Base-by-base conservation (phyloP, 2,797 vertebrate species). In the Huso huso region DNA sequence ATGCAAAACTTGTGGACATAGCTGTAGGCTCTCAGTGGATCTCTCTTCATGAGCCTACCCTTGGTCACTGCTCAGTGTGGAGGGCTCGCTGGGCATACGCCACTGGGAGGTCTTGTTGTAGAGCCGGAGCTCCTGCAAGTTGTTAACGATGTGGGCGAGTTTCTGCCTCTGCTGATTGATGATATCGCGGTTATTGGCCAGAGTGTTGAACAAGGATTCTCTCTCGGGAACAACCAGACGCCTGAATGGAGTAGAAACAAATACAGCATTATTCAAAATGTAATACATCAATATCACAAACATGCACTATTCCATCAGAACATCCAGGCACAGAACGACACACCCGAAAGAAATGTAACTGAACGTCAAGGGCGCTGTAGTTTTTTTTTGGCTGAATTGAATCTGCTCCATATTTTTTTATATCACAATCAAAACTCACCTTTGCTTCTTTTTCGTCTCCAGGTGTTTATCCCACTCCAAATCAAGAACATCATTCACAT, bases 391-490 rank as follows among this genome's bases (percentile, higher is more conserved):
- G 49, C 70, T 60, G 4, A 69, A 52, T 10, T 12, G 12, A 66
- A 3, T 51, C 48, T 52, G 9, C 7, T 7, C 48, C 0, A 65
- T 2, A 11, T 48, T 48, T 18, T 18, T 18, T 18, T 18, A 18
- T 94, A 84, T 89, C 66, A 37, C 23, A 37, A 37, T 37, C 23
- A 37, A 37, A 37, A 37, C 23, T 37, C 48, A 88, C 89, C 83
- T 91, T 53, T 93, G 93, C 62, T 91, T 94, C 66, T 85, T 94
- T 75, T 18, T 18, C 15, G 93, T 93, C 59, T 97, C 94, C 82
- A 98, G 76, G 71, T 97, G 90, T 55, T 87, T 90, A 68, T 98
- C 95, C 97, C 97, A 99, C 71, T 99, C 95, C 76, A 95, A 77
- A 79, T 99, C 94, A 71, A 99, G 76, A 15, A 99, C 93, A 0